Conservation (phyloP, 2,888 invertebrate genomes). For the Rotaria magnacalcarata region DNA sequence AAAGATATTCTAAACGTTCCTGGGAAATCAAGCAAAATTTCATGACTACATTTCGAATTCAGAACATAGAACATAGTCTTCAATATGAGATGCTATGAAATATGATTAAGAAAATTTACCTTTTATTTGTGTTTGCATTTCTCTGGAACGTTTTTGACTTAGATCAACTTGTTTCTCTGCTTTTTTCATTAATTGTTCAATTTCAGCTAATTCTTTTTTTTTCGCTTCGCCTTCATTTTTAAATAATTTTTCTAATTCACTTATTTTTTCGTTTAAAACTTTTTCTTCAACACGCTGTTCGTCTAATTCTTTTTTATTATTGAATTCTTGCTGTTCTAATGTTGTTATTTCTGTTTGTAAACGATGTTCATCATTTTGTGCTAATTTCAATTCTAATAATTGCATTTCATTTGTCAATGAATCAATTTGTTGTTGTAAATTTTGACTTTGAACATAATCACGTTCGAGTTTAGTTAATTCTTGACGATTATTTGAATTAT, state of each 20-base stretch:
- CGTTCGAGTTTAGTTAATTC: conserved; percentile 4
- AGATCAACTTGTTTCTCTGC: conserved; percentile 35
- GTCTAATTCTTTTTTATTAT: not conserved
- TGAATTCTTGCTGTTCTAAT: not conserved
- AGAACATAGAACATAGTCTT: too few relatives aligned
- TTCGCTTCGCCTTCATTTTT: conserved; percentile 32
- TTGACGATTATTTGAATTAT: not conserved
- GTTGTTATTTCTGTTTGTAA: conserved; percentile 16
- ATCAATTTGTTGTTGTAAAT: conserved; percentile 30
- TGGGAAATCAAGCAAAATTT: too few relatives aligned
- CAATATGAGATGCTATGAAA: too few relatives aligned
- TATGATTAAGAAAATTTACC: not conserved
- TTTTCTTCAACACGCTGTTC: not conserved
- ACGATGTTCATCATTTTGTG: conserved; percentile 35
- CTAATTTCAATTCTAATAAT: conserved; percentile 30
- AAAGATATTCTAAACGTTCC: too few relatives aligned
- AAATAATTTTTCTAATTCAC: conserved; percentile 31
- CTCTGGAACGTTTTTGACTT: conserved; percentile 16
- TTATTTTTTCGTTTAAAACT: not conserved
- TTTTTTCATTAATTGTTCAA: conserved; percentile 25
- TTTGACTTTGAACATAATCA: conserved; percentile 17
- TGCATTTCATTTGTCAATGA: conserved; percentile 3
- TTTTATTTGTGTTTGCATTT: conserved; percentile 36
- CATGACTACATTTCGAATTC: too few relatives aligned
- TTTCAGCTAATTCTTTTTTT: conserved; percentile 21